phyloP scores from a whole-genome alignment of 1,140 invertebrate genomes.

The Drosophila willistoni region DNA sequence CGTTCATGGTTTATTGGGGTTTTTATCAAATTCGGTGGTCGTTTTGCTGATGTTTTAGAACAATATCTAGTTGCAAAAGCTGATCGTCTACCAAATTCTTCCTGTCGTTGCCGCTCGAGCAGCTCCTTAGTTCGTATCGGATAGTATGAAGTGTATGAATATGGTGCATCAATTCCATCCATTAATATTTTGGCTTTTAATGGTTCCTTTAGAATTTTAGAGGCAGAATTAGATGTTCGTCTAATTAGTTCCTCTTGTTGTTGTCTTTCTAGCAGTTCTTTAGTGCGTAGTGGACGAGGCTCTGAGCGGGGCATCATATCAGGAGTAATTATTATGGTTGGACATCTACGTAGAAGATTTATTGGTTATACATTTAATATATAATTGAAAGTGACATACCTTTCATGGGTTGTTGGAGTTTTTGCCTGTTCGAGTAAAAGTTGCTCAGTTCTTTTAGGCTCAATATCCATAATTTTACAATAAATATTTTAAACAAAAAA shows the following conservation, averaged over 20 bases:
- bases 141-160: no score
- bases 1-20: not conserved
- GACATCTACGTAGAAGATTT: not conserved
- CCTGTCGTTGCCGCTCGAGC: conserved; percentile 12
- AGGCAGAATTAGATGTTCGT: not conserved
- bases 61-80: not conserved
- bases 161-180: no score
- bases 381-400: not conserved
- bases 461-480: not conserved
- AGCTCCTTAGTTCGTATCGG: conserved; percentile 34
- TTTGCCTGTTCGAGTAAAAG: not conserved
- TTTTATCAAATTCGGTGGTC: not conserved
- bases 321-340: not conserved
- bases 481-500: not conserved
- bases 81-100: not conserved
- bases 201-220: not conserved
- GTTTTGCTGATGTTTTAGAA: not conserved
- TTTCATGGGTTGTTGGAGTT: not conserved
- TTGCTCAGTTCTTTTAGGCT: not conserved
- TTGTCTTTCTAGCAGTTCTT: conserved; percentile 3
- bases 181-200: not conserved
- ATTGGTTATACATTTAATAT: not conserved
- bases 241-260: not conserved
- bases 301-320: not conserved
- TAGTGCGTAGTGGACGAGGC: not conserved